Conservation (phyloP, 1,140 invertebrate genomes). For the Drosophila miranda region DNA sequence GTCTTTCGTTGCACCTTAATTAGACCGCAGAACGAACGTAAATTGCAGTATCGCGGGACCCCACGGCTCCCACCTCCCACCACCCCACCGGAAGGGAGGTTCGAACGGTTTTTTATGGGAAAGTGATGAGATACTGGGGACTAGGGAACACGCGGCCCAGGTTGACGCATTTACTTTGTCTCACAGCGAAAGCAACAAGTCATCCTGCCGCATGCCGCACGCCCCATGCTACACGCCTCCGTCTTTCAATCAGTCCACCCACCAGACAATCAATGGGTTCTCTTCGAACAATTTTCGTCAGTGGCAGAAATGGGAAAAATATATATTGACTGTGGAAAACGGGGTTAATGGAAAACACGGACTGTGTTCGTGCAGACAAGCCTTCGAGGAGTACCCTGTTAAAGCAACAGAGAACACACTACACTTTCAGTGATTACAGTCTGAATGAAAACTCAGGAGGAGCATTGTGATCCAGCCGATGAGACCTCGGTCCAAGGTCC, state of each 20-base stretch:
- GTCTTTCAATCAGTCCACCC: conserved; percentile 2
- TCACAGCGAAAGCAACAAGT: conserved; percentile 63
- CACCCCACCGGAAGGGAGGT: conserved; percentile 11
- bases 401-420: too few species aligned
- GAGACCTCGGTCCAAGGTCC: too few species aligned
- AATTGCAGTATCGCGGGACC: conserved; percentile 76
- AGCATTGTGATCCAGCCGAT: too few species aligned
- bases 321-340: conserved; percentile 4
- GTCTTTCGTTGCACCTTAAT: conserved; percentile 77
- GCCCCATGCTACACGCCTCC: too few species aligned
- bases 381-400: too few species aligned
- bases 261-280: conserved; percentile 24
- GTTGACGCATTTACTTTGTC: conserved; percentile 55
- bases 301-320: conserved; percentile 37
- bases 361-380: too few species aligned
- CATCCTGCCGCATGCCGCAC: conserved; percentile 34
- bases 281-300: conserved; percentile 22
- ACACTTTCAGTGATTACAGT: too few species aligned
- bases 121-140: conserved; percentile 72
- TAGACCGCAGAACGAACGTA: conserved; percentile 73
- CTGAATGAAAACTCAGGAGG: too few species aligned
- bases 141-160: conserved; percentile 8
- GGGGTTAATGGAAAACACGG: conserved; percentile 8
- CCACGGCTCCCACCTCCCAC: too few species aligned
- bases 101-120: conserved; percentile 70